Evolutionary conservation across 2,888 invertebrate species (phyloP).

Genomic region (Rhimphoctona megacephalus): DNA sequence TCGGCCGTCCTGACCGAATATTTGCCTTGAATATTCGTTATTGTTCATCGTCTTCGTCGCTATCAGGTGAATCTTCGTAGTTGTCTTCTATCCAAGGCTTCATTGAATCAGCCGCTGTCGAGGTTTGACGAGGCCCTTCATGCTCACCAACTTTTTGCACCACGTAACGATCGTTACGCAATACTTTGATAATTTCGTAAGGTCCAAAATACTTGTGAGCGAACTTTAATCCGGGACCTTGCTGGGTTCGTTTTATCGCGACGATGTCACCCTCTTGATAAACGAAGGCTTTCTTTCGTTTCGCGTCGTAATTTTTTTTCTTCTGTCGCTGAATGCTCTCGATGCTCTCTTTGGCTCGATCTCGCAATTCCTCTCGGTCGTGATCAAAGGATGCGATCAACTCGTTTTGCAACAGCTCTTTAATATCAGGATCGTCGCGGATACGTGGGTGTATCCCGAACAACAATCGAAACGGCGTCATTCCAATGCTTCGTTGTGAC

Average conservation of each 20-base stretch:
- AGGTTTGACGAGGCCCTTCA: slow-evolving; percentile 65
- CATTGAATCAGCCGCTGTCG: slow-evolving; percentile 73
- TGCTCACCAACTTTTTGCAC: slow-evolving; percentile 70
- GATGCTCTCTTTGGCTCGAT: no score
- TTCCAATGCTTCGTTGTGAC: no score
- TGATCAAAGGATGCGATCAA: no score
- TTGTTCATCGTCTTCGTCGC: not conserved
- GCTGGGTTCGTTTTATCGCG: slow-evolving; percentile 64
- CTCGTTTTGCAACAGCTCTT: no score
- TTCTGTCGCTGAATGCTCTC: no score
- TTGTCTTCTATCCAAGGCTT: slow-evolving; percentile 2
- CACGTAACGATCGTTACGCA: slow-evolving; percentile 77
- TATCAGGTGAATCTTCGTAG: not conserved
- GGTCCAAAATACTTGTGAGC: slow-evolving; percentile 64
- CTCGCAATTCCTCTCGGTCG: no score
- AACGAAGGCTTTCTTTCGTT: slow-evolving; percentile 29
- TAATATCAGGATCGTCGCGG: no score
- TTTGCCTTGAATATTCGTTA: slow-evolving; percentile 1
- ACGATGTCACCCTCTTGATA: slow-evolving; percentile 61
- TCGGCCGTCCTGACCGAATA: slow-evolving; percentile 35
- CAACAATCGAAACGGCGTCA: no score
- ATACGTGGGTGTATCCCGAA: no score
- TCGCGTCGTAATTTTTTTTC: slow-evolving; percentile 52
- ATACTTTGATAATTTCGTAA: slow-evolving; percentile 63
- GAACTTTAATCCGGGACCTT: slow-evolving; percentile 63